A percentile compares a stretch with the other conserved stretches of the same genome.
Evolutionary conservation across 2,113 vertebrate species (phyloP).

Genomic region (Theristicus caerulescens): DNA sequence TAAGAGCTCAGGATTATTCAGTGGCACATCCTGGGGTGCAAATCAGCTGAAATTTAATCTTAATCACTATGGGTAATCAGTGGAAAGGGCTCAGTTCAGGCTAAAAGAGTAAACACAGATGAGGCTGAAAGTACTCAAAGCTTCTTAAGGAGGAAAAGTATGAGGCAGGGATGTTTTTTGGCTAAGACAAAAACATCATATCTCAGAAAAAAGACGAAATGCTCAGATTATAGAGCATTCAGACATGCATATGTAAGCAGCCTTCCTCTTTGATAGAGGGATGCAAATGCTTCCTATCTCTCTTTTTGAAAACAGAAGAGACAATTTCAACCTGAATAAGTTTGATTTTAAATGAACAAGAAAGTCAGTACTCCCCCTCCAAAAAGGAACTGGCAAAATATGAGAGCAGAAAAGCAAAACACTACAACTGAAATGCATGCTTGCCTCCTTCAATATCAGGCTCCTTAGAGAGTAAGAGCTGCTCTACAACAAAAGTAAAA

Average conservation of each 20-base stretch:
- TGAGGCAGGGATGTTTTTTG: neutral
- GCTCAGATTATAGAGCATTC: neutral
- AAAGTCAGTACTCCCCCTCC: neutral
- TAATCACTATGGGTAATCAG: neutral
- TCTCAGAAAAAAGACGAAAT: neutral
- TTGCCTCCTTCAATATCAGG: neutral
- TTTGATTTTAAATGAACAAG: neutral
- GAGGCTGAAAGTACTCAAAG: neutral
- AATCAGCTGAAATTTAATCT: neutral
- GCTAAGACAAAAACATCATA: neutral
- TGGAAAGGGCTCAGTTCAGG: neutral
- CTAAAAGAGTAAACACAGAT: neutral
- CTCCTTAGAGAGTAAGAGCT: neutral
- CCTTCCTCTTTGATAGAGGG: neutral
- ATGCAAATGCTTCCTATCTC: neutral
- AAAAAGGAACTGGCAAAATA: neutral
- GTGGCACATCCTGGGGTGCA: neutral
- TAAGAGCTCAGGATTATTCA: neutral
- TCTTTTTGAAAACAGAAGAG: neutral
- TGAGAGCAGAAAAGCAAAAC: neutral
- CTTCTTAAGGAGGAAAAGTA: neutral
- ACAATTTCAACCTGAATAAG: neutral
- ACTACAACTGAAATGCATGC: neutral
- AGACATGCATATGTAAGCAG: neutral
- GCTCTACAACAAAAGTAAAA: neutral